Base-by-base conservation (phyloP, 1,140 invertebrate genomes). In the Phenacoccus solenopsis region DNA sequence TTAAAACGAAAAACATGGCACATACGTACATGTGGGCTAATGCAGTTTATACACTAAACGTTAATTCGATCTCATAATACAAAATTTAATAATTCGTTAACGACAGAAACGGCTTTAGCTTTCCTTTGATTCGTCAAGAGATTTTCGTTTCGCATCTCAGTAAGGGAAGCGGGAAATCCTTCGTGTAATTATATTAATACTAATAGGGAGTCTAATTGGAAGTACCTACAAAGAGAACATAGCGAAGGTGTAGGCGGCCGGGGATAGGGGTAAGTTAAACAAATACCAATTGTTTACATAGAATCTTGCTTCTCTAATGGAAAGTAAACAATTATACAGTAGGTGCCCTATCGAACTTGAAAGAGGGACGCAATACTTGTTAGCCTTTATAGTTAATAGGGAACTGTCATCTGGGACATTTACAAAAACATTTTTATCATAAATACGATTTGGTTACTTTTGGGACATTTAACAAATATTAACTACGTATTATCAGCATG, bases 291-390 rank as follows among this genome's bases (percentile, higher is more conserved):
- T 64, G 59, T 20, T 64, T 64, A 64, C 59, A 64, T 64, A 64
- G 59, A 64, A 64, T 64, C 59, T 64, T 64, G 59, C 59, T 64
- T 64, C 59, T 64, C 59, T 64, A 64, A 64, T 64, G 59, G 59
- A 64, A 64, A 64, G 59, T 64, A 64, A 64, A 64, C 59, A 64
- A 64, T 64, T 64, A 64, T 64, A 64, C 59, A 64, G 59, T 64
- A 64, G 59, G 59, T 64, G 25, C 59, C 59, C 59, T 64, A 64
- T 27, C 22, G 21, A 64, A 24, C 59, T 64, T 22, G 16, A 24
- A 64, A 64, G 59, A 24, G 59, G 25, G 21, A 24, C 59, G 59
- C 22, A 24, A 24, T 64, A 64, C 59, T 64, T 64, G 59, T 64
- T 64, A 64, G 59, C 59, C 59, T 64, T 64, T 27, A 64, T 25